Percentiles rank a stretch among this genome's conserved stretches.
phyloP scores from a whole-genome alignment of 1,140 invertebrate species.

The Drosophila kikkawai region DNA sequence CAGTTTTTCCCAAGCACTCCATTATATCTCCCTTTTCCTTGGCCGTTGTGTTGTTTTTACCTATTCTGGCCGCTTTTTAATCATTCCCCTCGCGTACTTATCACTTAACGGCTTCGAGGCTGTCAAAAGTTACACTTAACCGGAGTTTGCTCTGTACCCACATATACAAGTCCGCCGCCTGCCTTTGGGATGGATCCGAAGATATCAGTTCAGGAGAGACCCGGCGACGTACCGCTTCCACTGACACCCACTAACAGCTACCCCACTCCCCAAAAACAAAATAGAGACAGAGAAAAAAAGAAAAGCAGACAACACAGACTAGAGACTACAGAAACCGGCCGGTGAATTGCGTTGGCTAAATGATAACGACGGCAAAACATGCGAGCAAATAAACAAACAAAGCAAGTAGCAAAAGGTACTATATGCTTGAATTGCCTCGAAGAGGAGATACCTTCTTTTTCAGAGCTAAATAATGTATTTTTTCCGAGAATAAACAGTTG shows the following conservation, averaged over 20 bases:
- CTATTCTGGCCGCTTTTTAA: conserved; percentile 30
- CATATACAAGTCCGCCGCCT: background rate
- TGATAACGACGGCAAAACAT: conserved; percentile 73
- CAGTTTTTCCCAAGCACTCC: conserved; percentile 31
- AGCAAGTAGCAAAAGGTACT: conserved; percentile 17
- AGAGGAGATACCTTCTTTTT: conserved; percentile 11
- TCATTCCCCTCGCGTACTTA: conserved; percentile 29
- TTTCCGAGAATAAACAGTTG: background rate
- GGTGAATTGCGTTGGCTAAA: conserved; percentile 58
- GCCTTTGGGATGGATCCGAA: conserved; percentile 3
- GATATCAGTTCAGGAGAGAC: conserved; percentile 8
- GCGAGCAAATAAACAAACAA: conserved; percentile 67
- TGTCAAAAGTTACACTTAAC: conserved; percentile 72
- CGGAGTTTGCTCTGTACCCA: conserved; percentile 38
- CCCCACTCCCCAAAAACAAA: background rate
- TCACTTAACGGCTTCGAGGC: conserved; percentile 64
- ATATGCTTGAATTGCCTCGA: background rate
- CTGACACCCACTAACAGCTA: conserved; percentile 1
- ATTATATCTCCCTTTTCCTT: background rate
- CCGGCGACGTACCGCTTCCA: conserved; percentile 17
- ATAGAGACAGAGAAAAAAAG: background rate
- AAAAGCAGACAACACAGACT: conserved; percentile 21
- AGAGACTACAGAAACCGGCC: conserved; percentile 60
- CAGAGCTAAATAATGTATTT: background rate
- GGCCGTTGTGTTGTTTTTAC: conserved; percentile 4